These are phyloP conservation scores for Drosophila mettleri DNA, from an alignment of 2,888 invertebrate species.

Conservation along the genomic window DNA sequence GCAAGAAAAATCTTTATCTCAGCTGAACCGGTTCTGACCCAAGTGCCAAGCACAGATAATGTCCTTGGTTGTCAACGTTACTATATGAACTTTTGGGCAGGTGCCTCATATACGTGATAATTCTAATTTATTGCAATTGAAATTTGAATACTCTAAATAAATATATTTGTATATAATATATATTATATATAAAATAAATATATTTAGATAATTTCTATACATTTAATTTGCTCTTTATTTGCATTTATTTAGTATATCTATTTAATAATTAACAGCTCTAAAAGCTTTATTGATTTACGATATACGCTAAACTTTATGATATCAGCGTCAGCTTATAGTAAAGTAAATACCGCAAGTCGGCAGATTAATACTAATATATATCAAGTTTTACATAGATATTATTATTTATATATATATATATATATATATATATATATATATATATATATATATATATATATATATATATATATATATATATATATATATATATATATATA, in stretches of 20 bases:
- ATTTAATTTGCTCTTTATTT: too few species aligned
- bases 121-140: background rate
- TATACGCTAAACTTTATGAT: too few species aligned
- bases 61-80: conserved; percentile 65
- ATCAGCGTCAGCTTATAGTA: too few species aligned
- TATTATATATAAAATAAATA: background rate
- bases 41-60: conserved; percentile 25
- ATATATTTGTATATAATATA: background rate
- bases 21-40: conserved; percentile 55
- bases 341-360: too few species aligned
- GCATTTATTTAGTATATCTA: too few species aligned
- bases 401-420: background rate
- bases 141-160: conserved; percentile 2
- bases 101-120: conserved; percentile 31
- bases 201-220: too few species aligned
- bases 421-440: background rate
- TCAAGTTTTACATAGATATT: too few species aligned
- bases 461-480: background rate
- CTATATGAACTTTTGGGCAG: conserved; percentile 40
- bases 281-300: too few species aligned
- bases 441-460: background rate
- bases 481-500: background rate
- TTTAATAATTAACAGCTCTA: too few species aligned
- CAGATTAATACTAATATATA: too few species aligned
- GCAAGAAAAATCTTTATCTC: conserved; percentile 7